Evolutionary conservation across 2,888 invertebrate genomes (phyloP), one percentile per base, ranked within the genome.

Genomic region (Drosophila neoperkinsi): DNA sequence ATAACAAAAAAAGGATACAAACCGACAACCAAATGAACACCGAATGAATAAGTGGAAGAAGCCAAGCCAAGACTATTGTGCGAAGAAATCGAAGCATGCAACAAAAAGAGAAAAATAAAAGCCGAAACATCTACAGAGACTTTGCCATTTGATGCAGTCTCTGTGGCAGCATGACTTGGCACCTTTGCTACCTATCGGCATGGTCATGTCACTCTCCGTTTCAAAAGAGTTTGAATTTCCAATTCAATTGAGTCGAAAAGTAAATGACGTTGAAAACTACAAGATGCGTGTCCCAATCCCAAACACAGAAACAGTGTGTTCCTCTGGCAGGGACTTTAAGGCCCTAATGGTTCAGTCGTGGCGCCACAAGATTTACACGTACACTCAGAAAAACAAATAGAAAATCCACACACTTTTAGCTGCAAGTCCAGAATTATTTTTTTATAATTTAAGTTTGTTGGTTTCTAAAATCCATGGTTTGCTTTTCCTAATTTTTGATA

Each of bases 271-370:
- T 79, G 79, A 84, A 82, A 79, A 82, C 85, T 77, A 71, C 70
- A 72, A 61, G 70, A 71, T 71, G 57, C 25, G 51, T 46, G 46
- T 46, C 25, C 9, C 25, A 16, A 52, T 13, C 51, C 43, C 21
- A 55, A 52, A 31, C 58, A 61, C 57, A 43, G 18, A 33, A 58
- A 57, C 53, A 38, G 43, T 72, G 33, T 28, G 57, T 59, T 60
- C 55, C 53, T 52, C 55, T 57, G 41, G 38, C 61, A 59, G 46
- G 66, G 77, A 70, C 71, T 72, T 88, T 71, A 85, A 82, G 77
- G 90, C 82, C 77, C 87, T 88, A 90, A 90, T 88, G 88, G 82
- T 89, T 86, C 73, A 82, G 88, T 89, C 88, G 84, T 77, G 88
- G 90, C 90, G 90, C 88, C 88, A 89, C 87, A 79, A 85, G 71